phyloP scores from a whole-genome alignment of 53 echinoderm and acorn worm species.

The Hippasteria phrygiana region DNA sequence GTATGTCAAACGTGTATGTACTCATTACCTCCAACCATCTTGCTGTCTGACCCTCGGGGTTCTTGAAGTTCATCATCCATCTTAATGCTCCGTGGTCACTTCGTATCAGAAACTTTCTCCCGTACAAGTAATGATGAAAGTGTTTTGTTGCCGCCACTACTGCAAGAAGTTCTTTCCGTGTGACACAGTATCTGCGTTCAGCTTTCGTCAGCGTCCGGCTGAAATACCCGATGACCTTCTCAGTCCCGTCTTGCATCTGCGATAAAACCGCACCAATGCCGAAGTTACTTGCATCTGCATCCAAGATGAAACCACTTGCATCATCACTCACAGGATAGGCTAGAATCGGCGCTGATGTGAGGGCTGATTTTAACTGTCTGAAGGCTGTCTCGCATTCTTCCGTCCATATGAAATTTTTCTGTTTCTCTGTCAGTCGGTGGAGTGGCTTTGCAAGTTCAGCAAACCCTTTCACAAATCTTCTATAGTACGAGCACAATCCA shows the following conservation, averaged over 20 bases:
- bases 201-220: constrained; percentile 32
- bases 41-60: no score
- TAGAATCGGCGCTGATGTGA: constrained; percentile 21
- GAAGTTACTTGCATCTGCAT: constrained; percentile 46
- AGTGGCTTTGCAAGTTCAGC: no score
- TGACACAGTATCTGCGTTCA: constrained; percentile 62
- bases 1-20: no score
- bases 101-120: constrained; percentile 7
- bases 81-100: constrained; percentile 50
- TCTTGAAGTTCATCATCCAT: no score
- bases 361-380: constrained; percentile 1
- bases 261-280: constrained; percentile 53
- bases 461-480: no score
- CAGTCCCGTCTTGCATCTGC: constrained; percentile 33
- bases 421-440: constrained; percentile 37
- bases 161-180: constrained; percentile 29
- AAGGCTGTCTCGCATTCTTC: constrained; percentile 19
- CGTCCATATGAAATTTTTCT: constrained; percentile 15
- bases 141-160: constrained; percentile 6
- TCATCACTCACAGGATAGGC: constrained; percentile 12
- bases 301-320: constrained; percentile 44
- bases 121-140: constrained; percentile 56
- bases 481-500: constrained; percentile 67
- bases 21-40: no score
- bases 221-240: constrained; percentile 51